These are phyloP conservation scores for Plutomurus gul DNA, from an alignment of 1,140 invertebrate genomes.

Conservation along the genomic window DNA sequence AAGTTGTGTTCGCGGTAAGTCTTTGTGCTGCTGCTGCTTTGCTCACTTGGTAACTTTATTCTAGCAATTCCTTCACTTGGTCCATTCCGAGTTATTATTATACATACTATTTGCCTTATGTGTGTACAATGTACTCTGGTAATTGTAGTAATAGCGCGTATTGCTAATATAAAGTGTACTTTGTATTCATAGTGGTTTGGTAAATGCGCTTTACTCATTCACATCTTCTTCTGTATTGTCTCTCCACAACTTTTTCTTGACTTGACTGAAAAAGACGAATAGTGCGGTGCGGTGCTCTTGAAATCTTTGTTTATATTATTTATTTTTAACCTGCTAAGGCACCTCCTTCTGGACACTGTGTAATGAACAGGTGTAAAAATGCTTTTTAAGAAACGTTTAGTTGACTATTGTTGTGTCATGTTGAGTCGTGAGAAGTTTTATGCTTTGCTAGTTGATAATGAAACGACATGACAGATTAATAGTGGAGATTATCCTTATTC, in stretches of 20 bases:
- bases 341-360: background rate
- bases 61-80: background rate
- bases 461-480: constrained; percentile 24
- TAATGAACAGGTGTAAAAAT: no score
- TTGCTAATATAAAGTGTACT: no score
- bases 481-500: background rate
- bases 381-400: background rate
- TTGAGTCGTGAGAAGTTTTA: constrained; percentile 6
- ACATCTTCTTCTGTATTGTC: no score
- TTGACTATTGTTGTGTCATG: constrained; percentile 9
- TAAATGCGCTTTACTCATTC: background rate
- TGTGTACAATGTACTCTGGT: no score
- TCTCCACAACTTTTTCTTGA: background rate
- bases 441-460: constrained; percentile 14
- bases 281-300: background rate
- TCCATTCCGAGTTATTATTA: background rate
- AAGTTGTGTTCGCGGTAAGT: background rate
- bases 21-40: background rate
- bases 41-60: background rate
- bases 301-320: background rate
- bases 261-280: background rate
- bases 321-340: background rate
- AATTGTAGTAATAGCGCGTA: no score
- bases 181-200: background rate
- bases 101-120: background rate